Percentiles rank a stretch among this genome's conserved stretches.
Evolutionary conservation across 2,113 vertebrate genomes (phyloP).

Genomic region (Ictidomys tridecemlineatus): DNA sequence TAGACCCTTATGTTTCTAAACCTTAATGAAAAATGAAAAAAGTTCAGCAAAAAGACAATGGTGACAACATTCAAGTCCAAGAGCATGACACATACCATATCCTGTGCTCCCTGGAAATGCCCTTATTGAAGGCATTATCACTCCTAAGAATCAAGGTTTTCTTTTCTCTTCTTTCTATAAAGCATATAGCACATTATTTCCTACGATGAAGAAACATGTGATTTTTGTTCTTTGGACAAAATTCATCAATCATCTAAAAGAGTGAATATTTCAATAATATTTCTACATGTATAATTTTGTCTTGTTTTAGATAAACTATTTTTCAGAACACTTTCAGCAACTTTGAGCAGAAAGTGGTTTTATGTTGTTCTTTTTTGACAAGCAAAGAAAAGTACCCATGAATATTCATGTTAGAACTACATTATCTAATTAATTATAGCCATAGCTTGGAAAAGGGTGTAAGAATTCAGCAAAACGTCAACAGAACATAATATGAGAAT

Average conservation of each 20-base stretch:
- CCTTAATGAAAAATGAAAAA: neutral
- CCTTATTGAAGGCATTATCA: neutral
- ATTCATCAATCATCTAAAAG: neutral
- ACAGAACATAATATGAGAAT: neutral
- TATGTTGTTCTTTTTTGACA: neutral
- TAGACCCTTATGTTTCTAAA: neutral
- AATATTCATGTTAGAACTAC: neutral
- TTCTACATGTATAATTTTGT: neutral
- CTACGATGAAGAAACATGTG: neutral
- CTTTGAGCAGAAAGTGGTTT: neutral
- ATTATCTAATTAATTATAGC: neutral
- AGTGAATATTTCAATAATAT: neutral
- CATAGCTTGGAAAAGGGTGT: neutral
- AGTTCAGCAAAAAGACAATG: neutral
- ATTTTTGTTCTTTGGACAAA: neutral
- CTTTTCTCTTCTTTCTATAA: neutral
- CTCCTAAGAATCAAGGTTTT: neutral
- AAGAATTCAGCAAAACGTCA: neutral
- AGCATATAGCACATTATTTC: neutral
- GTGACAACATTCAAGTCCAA: neutral
- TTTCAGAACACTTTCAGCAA: neutral
- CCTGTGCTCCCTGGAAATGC: neutral
- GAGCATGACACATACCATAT: neutral
- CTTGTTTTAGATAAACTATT: neutral
- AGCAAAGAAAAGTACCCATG: neutral